These are phyloP conservation scores for Acanthornis magna DNA, from an alignment of 2,797 vertebrate species.

Conservation along the genomic window DNA sequence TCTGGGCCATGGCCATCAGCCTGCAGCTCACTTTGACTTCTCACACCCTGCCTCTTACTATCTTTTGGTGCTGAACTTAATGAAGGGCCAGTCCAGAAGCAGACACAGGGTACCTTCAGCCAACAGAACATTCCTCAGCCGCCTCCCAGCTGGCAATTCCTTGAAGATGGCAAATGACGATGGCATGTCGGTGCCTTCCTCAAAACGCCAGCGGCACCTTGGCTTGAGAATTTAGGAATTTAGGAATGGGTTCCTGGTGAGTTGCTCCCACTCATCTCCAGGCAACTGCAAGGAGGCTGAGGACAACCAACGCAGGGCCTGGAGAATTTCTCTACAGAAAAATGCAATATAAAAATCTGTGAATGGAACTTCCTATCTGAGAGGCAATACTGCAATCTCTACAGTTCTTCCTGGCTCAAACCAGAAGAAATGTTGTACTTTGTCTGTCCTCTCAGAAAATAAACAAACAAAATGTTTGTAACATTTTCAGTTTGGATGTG, in stretches of 20 bases:
- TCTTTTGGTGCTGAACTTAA: neutral
- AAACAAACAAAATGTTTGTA: neutral
- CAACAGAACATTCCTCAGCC: neutral
- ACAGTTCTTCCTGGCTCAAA: neutral
- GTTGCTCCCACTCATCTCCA: neutral
- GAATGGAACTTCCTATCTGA: neutral
- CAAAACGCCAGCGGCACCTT: neutral
- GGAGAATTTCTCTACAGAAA: neutral
- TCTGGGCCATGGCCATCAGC: neutral
- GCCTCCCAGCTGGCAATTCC: neutral
- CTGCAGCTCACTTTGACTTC: neutral
- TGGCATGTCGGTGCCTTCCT: neutral
- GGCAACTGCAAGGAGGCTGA: neutral
- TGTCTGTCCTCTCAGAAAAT: neutral
- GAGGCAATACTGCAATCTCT: neutral
- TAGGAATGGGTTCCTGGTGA: neutral
- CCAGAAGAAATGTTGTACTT: neutral
- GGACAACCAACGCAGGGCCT: neutral
- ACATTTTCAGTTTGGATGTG: neutral
- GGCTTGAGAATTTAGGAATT: neutral
- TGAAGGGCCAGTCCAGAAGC: neutral
- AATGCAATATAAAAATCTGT: neutral
- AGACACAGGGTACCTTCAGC: neutral
- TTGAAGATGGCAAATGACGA: neutral
- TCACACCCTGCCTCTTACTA: rapidly evolving